Percentiles rank a stretch among this genome's conserved stretches.
Conservation (phyloP, 2,797 vertebrate species). For the Brotogeris chrysoptera region DNA sequence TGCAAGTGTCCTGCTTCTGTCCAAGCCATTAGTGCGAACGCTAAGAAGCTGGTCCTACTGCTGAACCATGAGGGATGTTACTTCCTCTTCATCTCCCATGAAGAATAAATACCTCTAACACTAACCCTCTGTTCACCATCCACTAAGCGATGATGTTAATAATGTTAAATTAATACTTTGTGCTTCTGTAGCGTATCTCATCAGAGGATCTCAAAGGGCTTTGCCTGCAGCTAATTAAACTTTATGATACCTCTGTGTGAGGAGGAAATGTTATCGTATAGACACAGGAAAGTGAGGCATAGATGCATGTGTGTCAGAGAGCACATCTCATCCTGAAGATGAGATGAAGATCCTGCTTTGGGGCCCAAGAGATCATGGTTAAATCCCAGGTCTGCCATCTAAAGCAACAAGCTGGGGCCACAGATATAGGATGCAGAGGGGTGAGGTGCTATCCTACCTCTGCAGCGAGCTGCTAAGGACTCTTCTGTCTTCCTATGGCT, state of each 20-base stretch:
- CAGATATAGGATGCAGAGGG: background rate
- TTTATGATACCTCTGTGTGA: background rate
- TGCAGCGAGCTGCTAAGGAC: background rate
- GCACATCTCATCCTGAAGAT: background rate
- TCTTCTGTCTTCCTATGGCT: background rate
- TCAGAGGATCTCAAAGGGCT: conserved; percentile 16
- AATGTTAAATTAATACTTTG: conserved; percentile 39
- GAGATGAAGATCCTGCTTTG: background rate
- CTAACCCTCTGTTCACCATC: background rate
- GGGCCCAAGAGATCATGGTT: background rate
- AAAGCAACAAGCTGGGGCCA: background rate
- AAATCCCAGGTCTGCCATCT: background rate
- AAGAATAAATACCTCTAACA: background rate
- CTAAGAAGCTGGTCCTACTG: background rate
- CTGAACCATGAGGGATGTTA: conserved; percentile 6
- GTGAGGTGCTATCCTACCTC: background rate
- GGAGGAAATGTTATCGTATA: background rate
- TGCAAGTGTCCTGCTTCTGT: background rate
- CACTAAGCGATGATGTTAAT: conserved; percentile 41
- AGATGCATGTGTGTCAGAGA: accelerated
- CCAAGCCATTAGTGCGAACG: background rate
- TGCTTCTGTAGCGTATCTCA: background rate
- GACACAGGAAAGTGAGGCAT: background rate
- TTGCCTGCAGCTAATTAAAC: conserved; percentile 55
- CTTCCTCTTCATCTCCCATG: conserved; percentile 12